Evolutionary conservation across 2,113 vertebrate genomes (phyloP).

Genomic region (Rhinolophus ferrumequinum): DNA sequence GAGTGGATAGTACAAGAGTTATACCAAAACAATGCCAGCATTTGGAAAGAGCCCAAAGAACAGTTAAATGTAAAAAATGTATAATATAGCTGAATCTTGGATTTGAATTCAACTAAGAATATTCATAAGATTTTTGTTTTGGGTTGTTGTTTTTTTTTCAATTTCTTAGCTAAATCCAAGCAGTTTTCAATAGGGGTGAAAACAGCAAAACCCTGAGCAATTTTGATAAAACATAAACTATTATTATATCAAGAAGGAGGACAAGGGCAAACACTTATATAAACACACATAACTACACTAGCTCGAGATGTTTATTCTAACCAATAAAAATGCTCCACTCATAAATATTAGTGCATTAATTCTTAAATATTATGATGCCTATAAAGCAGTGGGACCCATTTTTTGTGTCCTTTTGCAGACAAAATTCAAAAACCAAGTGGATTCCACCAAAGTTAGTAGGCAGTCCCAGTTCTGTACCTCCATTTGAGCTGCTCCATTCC

Average conservation of each 20-base stretch:
- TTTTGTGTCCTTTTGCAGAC: background rate
- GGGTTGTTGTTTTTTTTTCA: background rate
- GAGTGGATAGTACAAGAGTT: background rate
- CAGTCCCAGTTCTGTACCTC: background rate
- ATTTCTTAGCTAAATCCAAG: background rate
- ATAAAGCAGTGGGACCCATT: background rate
- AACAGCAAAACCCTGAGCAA: background rate
- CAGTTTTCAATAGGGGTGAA: background rate
- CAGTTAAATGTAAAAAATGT: background rate
- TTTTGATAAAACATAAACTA: background rate
- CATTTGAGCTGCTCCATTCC: background rate
- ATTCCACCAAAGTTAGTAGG: background rate
- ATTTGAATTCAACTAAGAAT: background rate
- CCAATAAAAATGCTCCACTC: background rate
- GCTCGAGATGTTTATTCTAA: background rate
- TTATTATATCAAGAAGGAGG: background rate
- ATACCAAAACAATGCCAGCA: constrained; percentile 18
- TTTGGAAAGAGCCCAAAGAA: background rate
- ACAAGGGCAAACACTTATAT: background rate
- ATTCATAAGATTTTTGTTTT: background rate
- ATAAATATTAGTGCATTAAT: background rate
- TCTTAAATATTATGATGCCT: background rate
- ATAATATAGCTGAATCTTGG: background rate
- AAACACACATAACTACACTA: background rate
- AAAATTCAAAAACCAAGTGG: background rate